These are phyloP conservation scores for Eudyptes chrysolophus DNA, from an alignment of 2,113 vertebrate species.

Conservation along the genomic window DNA sequence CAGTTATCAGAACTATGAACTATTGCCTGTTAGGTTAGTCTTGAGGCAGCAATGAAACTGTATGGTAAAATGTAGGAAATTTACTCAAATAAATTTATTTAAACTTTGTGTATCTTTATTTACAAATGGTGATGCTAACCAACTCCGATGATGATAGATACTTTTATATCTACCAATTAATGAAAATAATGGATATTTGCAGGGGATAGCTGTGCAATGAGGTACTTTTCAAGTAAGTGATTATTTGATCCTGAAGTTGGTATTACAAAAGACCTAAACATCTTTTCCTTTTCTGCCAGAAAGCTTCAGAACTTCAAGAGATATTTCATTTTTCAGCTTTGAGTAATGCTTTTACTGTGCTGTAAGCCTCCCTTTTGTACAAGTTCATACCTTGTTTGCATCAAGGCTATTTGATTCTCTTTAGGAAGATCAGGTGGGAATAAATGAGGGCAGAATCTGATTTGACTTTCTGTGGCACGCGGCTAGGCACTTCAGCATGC, in stretches of 20 bases:
- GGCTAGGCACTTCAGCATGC: not conserved
- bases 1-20: not conserved
- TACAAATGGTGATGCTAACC: not conserved
- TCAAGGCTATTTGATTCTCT: not conserved
- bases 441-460: not conserved
- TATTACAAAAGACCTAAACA: not conserved
- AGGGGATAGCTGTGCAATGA: not conserved
- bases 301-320: not conserved
- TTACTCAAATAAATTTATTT: not conserved
- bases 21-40: not conserved
- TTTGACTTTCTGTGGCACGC: not conserved
- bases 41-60: not conserved
- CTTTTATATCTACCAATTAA: not conserved
- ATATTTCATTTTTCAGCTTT: not conserved
- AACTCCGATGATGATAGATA: not conserved
- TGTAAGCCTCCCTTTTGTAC: not conserved
- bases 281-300: not conserved
- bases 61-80: not conserved
- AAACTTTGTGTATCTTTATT: not conserved
- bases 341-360: not conserved
- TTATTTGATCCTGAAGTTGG: not conserved
- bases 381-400: not conserved
- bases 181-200: not conserved
- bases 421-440: not conserved
- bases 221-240: not conserved